A percentile compares a stretch with the other conserved stretches of the same genome.
Conservation (phyloP, 2,113 vertebrate species). For the Trochalopteron elliotii region DNA sequence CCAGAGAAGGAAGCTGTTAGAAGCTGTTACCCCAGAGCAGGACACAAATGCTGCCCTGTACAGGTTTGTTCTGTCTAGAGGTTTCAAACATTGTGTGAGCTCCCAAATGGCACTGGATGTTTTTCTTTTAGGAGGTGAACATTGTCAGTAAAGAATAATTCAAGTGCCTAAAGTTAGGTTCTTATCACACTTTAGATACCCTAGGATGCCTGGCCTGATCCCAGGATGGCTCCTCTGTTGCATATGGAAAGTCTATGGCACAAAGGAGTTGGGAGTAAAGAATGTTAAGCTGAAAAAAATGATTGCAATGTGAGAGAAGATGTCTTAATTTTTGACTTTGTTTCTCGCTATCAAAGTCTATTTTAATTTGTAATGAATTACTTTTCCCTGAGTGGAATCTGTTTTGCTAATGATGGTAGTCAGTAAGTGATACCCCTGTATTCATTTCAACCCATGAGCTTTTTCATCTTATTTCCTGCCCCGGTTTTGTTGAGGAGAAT, state of each 20-base stretch:
- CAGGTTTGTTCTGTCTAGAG: background rate
- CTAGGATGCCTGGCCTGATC: background rate
- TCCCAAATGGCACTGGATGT: background rate
- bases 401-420: background rate
- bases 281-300: background rate
- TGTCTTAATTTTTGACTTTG: background rate
- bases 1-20: background rate
- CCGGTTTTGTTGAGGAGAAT: background rate
- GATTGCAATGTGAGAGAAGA: background rate
- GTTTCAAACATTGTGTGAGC: fast-evolving
- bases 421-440: background rate
- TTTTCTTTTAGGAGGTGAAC: background rate
- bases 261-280: background rate
- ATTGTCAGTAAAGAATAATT: background rate
- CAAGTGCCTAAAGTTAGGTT: background rate
- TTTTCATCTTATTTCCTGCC: background rate
- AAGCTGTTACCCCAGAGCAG: background rate
- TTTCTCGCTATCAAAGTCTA: background rate
- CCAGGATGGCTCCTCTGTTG: background rate
- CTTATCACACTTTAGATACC: background rate
- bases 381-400: background rate
- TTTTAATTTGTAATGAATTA: background rate
- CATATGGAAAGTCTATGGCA: background rate
- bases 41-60: background rate
- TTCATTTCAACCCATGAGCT: background rate